Evolutionary conservation across 2,888 invertebrate species (phyloP).

Genomic region (Campaea margaritaria): DNA sequence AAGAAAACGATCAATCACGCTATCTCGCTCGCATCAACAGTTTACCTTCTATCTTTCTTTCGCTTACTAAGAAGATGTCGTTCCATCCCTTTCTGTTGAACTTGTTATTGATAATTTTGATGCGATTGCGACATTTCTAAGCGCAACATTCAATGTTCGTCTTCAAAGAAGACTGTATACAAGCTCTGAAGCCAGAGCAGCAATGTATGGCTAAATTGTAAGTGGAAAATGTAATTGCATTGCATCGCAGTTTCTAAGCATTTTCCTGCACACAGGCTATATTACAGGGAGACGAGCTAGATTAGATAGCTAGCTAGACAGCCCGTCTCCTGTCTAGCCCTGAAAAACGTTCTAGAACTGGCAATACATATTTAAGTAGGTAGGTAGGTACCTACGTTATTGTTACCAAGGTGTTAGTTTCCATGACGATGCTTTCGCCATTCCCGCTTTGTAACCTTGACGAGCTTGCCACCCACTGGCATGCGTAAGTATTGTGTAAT

Average conservation of each 20-base stretch:
- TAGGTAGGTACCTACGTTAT: too few relatives aligned
- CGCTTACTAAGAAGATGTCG: conserved; percentile 26
- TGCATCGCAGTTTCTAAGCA: conserved; percentile 11
- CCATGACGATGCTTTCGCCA: conserved; percentile 49
- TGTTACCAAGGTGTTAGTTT: conserved; percentile 26
- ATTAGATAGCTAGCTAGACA: conserved; percentile 43
- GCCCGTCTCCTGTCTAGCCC: conserved; percentile 57
- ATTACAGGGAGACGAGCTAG: neutral
- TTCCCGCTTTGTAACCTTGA: conserved; percentile 79
- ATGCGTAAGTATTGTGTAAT: conserved; percentile 66
- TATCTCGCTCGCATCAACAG: conserved; percentile 64
- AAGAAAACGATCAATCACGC: neutral
- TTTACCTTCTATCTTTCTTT: conserved; percentile 56
- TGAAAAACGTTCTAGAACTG: conserved; percentile 39
- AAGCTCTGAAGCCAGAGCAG: conserved; percentile 16
- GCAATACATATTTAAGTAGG: neutral
- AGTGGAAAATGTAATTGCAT: conserved; percentile 7
- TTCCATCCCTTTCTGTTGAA: conserved; percentile 53
- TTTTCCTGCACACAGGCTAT: conserved; percentile 21
- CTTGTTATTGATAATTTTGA: conserved; percentile 67
- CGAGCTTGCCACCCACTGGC: conserved; percentile 67
- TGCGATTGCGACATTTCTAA: conserved; percentile 43
- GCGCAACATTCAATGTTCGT: conserved; percentile 51
- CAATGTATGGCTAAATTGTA: conserved; percentile 34
- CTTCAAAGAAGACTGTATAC: conserved; percentile 17